These are phyloP conservation scores for Temnothorax nylanderi DNA, from an alignment of 1,140 invertebrate species.

Conservation along the genomic window DNA sequence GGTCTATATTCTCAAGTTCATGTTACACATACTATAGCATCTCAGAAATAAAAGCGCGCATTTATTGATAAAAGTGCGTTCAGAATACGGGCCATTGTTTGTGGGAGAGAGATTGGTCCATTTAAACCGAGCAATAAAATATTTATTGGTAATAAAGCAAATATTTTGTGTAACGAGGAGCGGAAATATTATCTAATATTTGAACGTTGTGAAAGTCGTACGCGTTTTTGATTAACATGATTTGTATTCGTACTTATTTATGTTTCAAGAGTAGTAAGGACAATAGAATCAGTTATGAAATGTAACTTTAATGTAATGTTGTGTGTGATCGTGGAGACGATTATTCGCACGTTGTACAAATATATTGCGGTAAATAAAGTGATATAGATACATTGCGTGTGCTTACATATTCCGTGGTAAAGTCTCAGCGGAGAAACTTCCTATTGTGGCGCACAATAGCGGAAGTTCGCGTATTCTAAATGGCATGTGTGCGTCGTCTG, in stretches of 20 bases:
- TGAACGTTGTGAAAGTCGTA: neutral
- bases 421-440: constrained; percentile 60
- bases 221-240: neutral
- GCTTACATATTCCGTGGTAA: neutral
- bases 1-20: no score
- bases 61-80: no score
- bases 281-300: constrained; percentile 11
- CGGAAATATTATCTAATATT: neutral
- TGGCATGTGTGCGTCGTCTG: constrained; percentile 40
- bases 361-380: neutral
- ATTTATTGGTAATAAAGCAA: neutral
- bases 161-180: neutral
- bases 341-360: constrained; percentile 19
- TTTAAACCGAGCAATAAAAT: neutral
- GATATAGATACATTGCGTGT: neutral
- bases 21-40: no score
- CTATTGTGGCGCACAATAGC: constrained; percentile 57
- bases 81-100: no score
- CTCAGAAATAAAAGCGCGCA: no score
- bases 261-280: neutral
- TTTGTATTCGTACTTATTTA: neutral
- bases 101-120: neutral
- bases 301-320: neutral
- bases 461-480: constrained; percentile 55
- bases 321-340: constrained; percentile 19